Percentiles rank a stretch among this genome's conserved stretches.
Conservation (phyloP, 2,113 vertebrate species). For the Galbula dea region DNA sequence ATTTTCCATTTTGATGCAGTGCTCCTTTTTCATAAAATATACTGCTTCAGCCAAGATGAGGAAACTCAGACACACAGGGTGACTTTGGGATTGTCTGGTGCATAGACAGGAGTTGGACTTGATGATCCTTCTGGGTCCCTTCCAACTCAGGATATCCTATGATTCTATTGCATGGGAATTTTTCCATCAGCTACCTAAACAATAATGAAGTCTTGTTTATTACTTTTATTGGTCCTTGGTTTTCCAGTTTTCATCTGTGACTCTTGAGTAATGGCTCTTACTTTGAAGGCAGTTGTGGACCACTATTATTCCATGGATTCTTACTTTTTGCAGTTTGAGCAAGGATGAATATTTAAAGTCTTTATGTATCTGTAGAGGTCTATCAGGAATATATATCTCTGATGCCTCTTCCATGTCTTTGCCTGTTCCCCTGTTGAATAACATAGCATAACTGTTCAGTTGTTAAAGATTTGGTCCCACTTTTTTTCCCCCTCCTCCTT, state of each 20-base stretch:
- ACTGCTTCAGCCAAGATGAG: too few species aligned
- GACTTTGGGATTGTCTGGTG: too few species aligned
- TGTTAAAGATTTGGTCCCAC: not conserved
- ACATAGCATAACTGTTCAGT: not conserved
- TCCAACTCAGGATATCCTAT: too few species aligned
- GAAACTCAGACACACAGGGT: too few species aligned
- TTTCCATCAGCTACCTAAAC: not conserved
- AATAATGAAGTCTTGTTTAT: not conserved
- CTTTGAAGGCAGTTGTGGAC: not conserved
- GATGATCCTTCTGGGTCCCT: too few species aligned
- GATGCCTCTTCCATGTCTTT: not conserved
- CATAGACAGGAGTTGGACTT: too few species aligned
- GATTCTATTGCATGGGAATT: not conserved
- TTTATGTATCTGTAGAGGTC: not conserved
- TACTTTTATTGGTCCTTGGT: not conserved
- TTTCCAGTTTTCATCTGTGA: not conserved
- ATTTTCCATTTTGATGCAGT: not conserved
- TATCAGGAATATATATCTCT: not conserved
- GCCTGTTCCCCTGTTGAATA: not conserved
- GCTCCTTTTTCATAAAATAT: not conserved
- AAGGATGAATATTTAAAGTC: not conserved
- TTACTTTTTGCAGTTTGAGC: not conserved
- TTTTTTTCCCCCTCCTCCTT: not conserved
- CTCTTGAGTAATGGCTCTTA: not conserved
- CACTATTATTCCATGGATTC: not conserved